These are phyloP conservation scores for Melanotaenia duboulayi DNA, from an alignment of 2,113 vertebrate genomes.

Conservation along the genomic window DNA sequence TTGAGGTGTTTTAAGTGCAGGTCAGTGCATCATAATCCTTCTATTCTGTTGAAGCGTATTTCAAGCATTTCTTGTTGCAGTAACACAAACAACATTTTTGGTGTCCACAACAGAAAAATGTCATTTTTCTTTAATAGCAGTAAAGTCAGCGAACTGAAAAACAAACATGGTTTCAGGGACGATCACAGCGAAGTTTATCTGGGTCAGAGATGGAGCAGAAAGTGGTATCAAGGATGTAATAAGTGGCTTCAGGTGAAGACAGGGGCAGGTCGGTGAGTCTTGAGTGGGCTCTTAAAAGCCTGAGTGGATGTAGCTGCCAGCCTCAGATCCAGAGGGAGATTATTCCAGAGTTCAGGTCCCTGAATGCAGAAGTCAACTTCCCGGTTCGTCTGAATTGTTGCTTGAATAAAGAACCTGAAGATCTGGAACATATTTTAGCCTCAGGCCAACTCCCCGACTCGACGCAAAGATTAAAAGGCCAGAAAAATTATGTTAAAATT, in stretches of 20 bases:
- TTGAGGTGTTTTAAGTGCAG: too few relatives aligned
- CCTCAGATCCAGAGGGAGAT: slow-evolving; percentile 53
- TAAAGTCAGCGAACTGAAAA: neutral
- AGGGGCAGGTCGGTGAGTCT: slow-evolving; percentile 15
- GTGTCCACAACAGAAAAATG: neutral
- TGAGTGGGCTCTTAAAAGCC: slow-evolving; percentile 46
- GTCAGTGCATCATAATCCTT: too few relatives aligned
- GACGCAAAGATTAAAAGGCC: slow-evolving; percentile 8
- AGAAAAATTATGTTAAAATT: neutral
- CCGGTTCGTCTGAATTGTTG: neutral
- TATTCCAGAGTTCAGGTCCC: slow-evolving; percentile 50
- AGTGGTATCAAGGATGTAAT: slow-evolving; percentile 10
- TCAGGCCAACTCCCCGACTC: slow-evolving; percentile 5
- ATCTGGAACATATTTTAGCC: slow-evolving; percentile 12
- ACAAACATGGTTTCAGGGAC: neutral
- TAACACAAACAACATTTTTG: too few relatives aligned
- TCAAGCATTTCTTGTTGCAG: too few relatives aligned
- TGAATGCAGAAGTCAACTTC: slow-evolving; percentile 15
- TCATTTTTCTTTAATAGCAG: neutral
- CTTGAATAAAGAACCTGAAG: neutral
- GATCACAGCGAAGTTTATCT: neutral
- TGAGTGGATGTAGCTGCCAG: slow-evolving; percentile 38
- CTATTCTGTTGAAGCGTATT: too few relatives aligned
- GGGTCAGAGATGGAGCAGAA: slow-evolving; percentile 1
- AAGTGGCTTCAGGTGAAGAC: slow-evolving; percentile 41